These are phyloP conservation scores for Drosophila neoperkinsi DNA, from an alignment of 2,888 invertebrate genomes.

Conservation along the genomic window DNA sequence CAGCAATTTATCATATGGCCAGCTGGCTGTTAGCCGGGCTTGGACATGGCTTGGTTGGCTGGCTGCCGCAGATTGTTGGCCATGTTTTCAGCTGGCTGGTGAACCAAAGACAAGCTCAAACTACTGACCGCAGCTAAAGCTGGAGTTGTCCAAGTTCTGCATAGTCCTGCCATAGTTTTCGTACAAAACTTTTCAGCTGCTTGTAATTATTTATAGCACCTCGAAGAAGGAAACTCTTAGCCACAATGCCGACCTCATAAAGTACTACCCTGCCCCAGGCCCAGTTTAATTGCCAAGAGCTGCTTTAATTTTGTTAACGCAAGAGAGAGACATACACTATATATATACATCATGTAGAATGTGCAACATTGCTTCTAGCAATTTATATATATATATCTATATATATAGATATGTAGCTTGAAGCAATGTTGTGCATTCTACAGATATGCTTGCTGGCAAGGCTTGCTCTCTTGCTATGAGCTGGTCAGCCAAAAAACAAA, in stretches of 20 bases:
- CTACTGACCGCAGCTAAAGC: constrained; percentile 44
- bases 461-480: background rate
- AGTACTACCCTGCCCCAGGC: background rate
- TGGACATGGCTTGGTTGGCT: constrained; percentile 11
- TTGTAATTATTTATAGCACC: constrained; percentile 77
- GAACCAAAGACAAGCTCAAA: constrained; percentile 52
- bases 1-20: constrained; percentile 55
- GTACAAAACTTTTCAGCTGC: constrained; percentile 63
- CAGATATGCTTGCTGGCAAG: background rate
- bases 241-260: constrained; percentile 1
- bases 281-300: constrained; percentile 48
- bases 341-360: background rate
- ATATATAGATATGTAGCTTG: constrained; percentile 33
- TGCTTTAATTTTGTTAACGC: constrained; percentile 45
- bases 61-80: constrained; percentile 59
- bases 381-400: background rate
- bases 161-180: constrained; percentile 55
- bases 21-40: constrained; percentile 5
- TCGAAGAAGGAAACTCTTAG: constrained; percentile 41
- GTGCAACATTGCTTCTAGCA: constrained; percentile 1
- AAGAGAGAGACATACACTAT: background rate
- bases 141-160: constrained; percentile 46
- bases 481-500: constrained; percentile 43
- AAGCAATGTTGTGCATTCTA: constrained; percentile 40
- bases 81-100: constrained; percentile 47